Conservation (phyloP, 2,797 vertebrate species). For the Manis crassicaudata region DNA sequence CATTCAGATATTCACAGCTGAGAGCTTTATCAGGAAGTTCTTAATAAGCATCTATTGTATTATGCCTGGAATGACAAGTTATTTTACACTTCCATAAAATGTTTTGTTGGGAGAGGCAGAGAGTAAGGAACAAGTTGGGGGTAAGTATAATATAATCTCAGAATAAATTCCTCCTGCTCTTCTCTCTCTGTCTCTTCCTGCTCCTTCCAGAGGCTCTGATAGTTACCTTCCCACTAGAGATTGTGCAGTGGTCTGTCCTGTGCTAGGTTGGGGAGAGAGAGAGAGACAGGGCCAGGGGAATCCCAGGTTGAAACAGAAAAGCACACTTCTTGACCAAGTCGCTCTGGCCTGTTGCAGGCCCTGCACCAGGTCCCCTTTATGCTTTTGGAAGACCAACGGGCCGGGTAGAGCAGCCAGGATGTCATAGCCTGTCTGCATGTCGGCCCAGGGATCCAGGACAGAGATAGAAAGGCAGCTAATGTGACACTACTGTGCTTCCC, state of each 20-base stretch:
- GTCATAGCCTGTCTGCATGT: background rate
- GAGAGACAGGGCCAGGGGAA: background rate
- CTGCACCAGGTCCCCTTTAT: background rate
- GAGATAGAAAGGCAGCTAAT: background rate
- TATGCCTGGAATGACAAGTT: background rate
- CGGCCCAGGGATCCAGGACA: background rate
- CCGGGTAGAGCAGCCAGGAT: background rate
- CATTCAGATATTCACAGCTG: background rate
- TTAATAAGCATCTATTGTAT: constrained; percentile 5
- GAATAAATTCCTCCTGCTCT: background rate
- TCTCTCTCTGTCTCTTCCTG: background rate
- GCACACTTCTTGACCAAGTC: background rate
- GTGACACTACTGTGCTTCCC: background rate
- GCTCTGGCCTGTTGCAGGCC: background rate
- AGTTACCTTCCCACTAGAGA: background rate
- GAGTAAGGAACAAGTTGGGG: background rate
- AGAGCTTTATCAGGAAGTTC: constrained; percentile 34
- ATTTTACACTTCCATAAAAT: background rate
- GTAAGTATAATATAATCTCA: background rate
- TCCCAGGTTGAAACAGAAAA: background rate
- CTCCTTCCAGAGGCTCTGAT: background rate
- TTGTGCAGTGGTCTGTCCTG: background rate
- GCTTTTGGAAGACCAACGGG: accelerated
- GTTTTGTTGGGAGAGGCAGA: background rate
- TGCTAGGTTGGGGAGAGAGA: background rate